Evolutionary conservation across 2,797 vertebrate species (phyloP), one percentile per base, ranked within the genome.

Genomic region (Okamejei kenojei): DNA sequence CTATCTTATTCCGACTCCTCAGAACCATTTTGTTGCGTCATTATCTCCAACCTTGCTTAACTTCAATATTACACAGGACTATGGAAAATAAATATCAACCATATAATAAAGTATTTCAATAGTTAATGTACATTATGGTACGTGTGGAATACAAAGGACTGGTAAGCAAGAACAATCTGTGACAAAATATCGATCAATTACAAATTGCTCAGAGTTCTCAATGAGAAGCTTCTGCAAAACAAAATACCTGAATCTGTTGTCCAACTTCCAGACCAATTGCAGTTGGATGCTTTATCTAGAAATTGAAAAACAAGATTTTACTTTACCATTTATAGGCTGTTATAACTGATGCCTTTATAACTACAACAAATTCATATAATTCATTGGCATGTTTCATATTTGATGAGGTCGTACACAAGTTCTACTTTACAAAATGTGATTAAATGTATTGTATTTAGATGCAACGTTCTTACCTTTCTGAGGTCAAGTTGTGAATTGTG

Each of bases 401-500:
- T 84, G 21, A 23, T 84, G 32, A 19, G 68, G 29, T 45, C 10
- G 68, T 38, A 15, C 5, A 80, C 54, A 71, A 1, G 32, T 15
- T 61, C 35, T 61, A 86, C 45, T 38, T 63, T 81, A 84, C 11
- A 86, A 29, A 2, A 54, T 90, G 29, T 54, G 54, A 38, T 58
- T 38, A 65, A 26, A 6, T n/a, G 15, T 6, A 90, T 21, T 84
- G 45, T 61, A 88, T 91, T 91, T 21, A 32, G 58, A 9, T 58
- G 23, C 17, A 58, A 29, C 0, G 21, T 1, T 0, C 95, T 95
- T 95, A 99, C 99, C 97, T 99, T 97, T 95, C 98, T 98, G 94
- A 99, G 97, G 96, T 99, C 99, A 94, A 99, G 97, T 58, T 99
- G 99, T 11, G 98, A 98, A 95, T 99, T 99, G 95, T 99, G 99